Conservation (phyloP, 2,797 vertebrate genomes). For the Cyclopterus lumpus region DNA sequence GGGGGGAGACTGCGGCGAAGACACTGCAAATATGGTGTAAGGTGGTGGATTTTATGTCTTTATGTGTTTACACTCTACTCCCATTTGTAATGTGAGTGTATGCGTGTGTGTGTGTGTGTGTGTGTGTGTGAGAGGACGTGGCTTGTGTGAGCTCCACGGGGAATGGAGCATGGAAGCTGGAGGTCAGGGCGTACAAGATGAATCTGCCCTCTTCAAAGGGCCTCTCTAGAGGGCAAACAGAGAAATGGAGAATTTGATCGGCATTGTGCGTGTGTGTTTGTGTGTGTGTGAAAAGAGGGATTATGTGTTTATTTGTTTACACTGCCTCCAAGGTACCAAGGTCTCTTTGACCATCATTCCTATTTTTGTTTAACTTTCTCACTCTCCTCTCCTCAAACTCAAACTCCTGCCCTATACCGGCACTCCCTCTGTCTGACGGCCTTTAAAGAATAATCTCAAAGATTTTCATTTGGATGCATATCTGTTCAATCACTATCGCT, state of each 20-base stretch:
- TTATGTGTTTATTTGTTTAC: constrained; percentile 79
- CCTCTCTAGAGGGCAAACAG: constrained; percentile 69
- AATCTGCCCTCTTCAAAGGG: constrained; percentile 71
- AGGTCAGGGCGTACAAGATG: constrained; percentile 70
- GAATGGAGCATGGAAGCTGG: constrained; percentile 66
- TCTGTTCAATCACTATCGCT: neutral
- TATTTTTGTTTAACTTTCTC: constrained; percentile 46
- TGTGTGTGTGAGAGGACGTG: constrained; percentile 32
- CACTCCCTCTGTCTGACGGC: constrained; percentile 1
- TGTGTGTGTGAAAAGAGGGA: constrained; percentile 59
- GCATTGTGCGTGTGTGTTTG: constrained; percentile 34
- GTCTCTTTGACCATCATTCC: constrained; percentile 58
- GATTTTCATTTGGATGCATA: neutral
- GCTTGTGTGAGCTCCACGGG: constrained; percentile 55
- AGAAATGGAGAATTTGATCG: constrained; percentile 70
- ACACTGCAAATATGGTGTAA: constrained; percentile 34
- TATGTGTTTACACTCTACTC: constrained; percentile 45
- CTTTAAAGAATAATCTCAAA: neutral
- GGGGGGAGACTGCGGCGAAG: constrained; percentile 11
- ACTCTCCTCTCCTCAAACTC: constrained; percentile 27
- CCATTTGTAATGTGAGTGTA: constrained; percentile 9
- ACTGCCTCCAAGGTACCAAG: constrained; percentile 62
- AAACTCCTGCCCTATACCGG: neutral
- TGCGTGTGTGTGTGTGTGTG: constrained; percentile 14
- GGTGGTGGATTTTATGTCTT: constrained; percentile 36